A percentile compares a stretch with the other conserved stretches of the same genome.
Evolutionary conservation across 2,888 invertebrate species (phyloP).

Genomic region (Phaonia tiefii): DNA sequence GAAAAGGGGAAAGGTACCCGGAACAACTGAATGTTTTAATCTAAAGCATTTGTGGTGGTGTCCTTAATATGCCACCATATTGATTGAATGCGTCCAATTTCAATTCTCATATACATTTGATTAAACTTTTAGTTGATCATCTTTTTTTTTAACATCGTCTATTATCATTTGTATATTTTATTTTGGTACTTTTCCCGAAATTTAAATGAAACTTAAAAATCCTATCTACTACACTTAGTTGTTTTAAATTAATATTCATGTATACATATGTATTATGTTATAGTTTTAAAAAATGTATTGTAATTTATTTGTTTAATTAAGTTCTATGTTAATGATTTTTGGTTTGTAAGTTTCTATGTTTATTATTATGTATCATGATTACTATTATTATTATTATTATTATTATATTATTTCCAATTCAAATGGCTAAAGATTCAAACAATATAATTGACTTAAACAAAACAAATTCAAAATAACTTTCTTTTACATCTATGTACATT

Average conservation of each 20-base stretch:
- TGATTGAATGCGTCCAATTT: too few species aligned
- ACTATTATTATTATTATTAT: not conserved
- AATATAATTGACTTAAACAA: slow-evolving; percentile 24
- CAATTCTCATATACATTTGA: too few species aligned
- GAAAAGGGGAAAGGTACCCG: not conserved
- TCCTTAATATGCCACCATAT: too few species aligned
- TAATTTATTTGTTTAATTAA: slow-evolving; percentile 37
- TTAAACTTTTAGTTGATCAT: too few species aligned
- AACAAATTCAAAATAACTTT: slow-evolving; percentile 18
- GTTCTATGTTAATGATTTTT: slow-evolving; percentile 6
- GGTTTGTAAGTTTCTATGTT: slow-evolving; percentile 18
- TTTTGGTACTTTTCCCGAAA: too few species aligned
- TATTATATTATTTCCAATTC: not conserved
- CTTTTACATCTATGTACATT: slow-evolving; percentile 8
- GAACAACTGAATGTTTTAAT: not conserved
- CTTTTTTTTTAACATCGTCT: too few species aligned
- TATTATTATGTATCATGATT: not conserved
- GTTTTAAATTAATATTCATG: slow-evolving; percentile 11
- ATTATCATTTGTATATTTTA: too few species aligned
- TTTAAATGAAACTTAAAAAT: not conserved
- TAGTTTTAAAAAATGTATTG: slow-evolving; percentile 12
- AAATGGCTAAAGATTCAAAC: slow-evolving; percentile 23
- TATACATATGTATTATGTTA: slow-evolving; percentile 12
- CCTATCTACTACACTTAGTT: not conserved
- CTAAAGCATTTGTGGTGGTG: too few species aligned